Conservation (phyloP, 2,888 invertebrate species). For the Digitonthophagus gazella region DNA sequence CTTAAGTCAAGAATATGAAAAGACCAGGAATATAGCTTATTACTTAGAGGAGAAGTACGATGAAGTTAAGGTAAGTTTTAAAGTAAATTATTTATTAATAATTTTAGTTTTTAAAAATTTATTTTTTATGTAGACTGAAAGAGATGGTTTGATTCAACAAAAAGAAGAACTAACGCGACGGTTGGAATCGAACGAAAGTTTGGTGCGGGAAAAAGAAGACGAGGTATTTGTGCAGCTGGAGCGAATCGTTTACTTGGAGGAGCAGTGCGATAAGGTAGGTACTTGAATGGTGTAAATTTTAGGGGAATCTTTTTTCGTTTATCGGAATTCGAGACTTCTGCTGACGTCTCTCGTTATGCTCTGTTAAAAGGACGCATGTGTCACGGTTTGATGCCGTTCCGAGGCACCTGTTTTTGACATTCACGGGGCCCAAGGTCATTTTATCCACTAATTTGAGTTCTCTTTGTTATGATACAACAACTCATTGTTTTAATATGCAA, state of each 20-base stretch:
- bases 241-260: slow-evolving; percentile 59
- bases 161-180: slow-evolving; percentile 54
- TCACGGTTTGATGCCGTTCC: background rate
- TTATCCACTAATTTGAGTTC: too few relatives aligned
- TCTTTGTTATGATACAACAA: too few relatives aligned
- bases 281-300: background rate
- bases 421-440: background rate
- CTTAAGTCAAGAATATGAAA: slow-evolving; percentile 61
- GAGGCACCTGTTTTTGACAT: slow-evolving; percentile 5
- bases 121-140: slow-evolving; percentile 52
- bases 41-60: slow-evolving; percentile 65
- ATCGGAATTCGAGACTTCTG: background rate
- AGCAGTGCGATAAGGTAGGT: slow-evolving; percentile 56
- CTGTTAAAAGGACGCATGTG: slow-evolving; percentile 11
- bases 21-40: slow-evolving; percentile 60
- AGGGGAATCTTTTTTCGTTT: background rate
- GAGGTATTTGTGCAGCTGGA: slow-evolving; percentile 62
- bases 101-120: background rate
- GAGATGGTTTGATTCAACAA: slow-evolving; percentile 56
- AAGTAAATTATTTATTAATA: background rate
- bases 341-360: background rate
- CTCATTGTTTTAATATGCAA: too few relatives aligned
- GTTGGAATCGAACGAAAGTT: slow-evolving; percentile 57
- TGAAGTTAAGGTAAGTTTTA: slow-evolving; percentile 57
- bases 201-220: slow-evolving; percentile 60